A percentile compares a stretch with the other conserved stretches of the same genome.
phyloP scores from a whole-genome alignment of 2,888 invertebrate genomes.

The Sphaerophoria rueppellii region DNA sequence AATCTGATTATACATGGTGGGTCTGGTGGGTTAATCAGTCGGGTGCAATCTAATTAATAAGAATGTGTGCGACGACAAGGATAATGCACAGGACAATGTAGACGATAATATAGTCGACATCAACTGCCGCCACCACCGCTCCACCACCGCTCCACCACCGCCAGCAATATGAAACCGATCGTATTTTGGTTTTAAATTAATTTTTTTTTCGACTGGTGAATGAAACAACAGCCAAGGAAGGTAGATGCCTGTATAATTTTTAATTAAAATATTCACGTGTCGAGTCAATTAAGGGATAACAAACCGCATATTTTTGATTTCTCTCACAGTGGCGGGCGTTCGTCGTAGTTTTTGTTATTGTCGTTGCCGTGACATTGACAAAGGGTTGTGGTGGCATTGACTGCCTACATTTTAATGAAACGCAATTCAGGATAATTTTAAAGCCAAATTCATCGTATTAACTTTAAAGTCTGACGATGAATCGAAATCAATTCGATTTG shows the following conservation, averaged over 20 bases:
- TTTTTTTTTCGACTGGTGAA: neutral
- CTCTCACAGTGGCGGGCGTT: conserved; percentile 1
- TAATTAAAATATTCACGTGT: conserved; percentile 58
- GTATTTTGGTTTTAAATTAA: conserved; percentile 14
- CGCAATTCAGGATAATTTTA: conserved; percentile 3
- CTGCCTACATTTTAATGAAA: neutral
- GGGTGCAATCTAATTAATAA: conserved; percentile 71
- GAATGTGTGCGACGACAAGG: conserved; percentile 59
- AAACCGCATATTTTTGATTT: conserved; percentile 61
- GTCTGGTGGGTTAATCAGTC: conserved; percentile 61
- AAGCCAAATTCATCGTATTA: conserved; percentile 24
- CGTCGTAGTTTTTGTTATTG: neutral
- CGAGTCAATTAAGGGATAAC: conserved; percentile 64
- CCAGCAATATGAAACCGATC: conserved; percentile 1
- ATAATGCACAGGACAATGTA: conserved; percentile 67
- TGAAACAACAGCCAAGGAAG: neutral
- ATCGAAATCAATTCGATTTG: conserved; percentile 71
- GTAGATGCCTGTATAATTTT: conserved; percentile 35
- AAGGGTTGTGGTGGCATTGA: neutral
- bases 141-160: neutral
- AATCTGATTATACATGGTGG: conserved; percentile 59
- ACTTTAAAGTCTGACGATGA: conserved; percentile 16
- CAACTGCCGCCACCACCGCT: neutral
- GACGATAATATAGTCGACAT: conserved; percentile 52
- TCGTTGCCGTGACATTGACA: conserved; percentile 28